phyloP scores from a whole-genome alignment of 2,888 invertebrate genomes.

The Trisateles emortualis region DNA sequence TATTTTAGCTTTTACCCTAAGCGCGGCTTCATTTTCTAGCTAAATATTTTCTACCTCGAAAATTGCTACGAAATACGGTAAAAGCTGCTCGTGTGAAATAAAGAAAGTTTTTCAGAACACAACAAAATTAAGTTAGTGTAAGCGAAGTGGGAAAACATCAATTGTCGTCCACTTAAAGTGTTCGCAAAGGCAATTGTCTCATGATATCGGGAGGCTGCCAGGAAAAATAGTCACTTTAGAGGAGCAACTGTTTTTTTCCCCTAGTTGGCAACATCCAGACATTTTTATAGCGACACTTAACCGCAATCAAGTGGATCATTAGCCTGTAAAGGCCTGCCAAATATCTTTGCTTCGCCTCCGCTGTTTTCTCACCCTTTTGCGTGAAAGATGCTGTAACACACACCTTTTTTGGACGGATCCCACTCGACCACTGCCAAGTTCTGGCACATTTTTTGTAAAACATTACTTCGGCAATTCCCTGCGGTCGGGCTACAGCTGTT shows the following conservation, averaged over 20 bases:
- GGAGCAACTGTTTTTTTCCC: conserved; percentile 78
- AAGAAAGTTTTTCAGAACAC: conserved; percentile 53
- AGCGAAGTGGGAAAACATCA: conserved; percentile 68
- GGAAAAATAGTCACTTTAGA: conserved; percentile 83
- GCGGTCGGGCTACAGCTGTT: conserved; percentile 39
- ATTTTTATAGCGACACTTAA: conserved; percentile 85
- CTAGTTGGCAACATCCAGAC: conserved; percentile 83
- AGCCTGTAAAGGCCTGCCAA: conserved; percentile 85
- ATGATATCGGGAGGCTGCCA: conserved; percentile 79
- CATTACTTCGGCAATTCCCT: conserved; percentile 47
- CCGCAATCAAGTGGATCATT: conserved; percentile 86
- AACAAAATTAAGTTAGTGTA: conserved; percentile 58
- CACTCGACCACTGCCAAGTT: conserved; percentile 70
- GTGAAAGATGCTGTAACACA: conserved; percentile 73
- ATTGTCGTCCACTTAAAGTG: conserved; percentile 75
- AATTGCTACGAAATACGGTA: conserved; percentile 7
- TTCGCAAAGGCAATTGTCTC: conserved; percentile 80
- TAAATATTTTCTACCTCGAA: conserved; percentile 1
- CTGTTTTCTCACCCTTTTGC: conserved; percentile 80
- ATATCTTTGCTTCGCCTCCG: conserved; percentile 76
- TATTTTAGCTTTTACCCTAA: conserved; percentile 10
- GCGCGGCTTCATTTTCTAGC: conserved; percentile 5
- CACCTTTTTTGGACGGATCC: conserved; percentile 74
- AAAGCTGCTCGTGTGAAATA: conserved; percentile 17
- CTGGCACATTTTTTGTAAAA: conserved; percentile 54